Percentiles rank a stretch among this genome's conserved stretches.
Conservation (phyloP, 2,797 vertebrate species). For the Sebastes melanostomus region DNA sequence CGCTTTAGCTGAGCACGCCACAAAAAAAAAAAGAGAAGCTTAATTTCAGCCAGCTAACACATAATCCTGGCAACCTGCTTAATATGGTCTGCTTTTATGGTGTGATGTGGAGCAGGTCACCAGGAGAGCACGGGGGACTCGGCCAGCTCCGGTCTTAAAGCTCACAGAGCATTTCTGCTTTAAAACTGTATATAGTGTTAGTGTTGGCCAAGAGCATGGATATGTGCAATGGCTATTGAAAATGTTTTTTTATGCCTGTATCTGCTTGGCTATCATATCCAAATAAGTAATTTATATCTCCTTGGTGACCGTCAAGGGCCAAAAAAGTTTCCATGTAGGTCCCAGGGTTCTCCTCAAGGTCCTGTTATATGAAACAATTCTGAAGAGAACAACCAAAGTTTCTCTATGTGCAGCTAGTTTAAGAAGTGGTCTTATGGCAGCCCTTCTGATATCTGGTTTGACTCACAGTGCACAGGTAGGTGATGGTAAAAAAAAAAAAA, state of each 20-base stretch:
- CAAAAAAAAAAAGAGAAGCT: conserved; percentile 35
- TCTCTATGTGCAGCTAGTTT: neutral
- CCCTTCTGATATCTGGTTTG: neutral
- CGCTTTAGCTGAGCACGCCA: conserved; percentile 5
- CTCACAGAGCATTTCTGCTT: neutral
- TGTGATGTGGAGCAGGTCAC: conserved; percentile 16
- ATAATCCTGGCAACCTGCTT: conserved; percentile 49
- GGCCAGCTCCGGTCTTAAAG: neutral
- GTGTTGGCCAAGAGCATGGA: neutral
- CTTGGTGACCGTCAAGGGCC: no score
- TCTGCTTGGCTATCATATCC: neutral
- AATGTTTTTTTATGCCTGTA: neutral
- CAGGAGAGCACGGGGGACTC: neutral
- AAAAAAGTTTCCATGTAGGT: no score
- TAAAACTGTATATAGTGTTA: neutral
- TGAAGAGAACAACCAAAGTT: neutral
- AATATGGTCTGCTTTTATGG: conserved; percentile 42
- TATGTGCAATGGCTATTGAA: neutral
- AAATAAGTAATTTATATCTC: neutral
- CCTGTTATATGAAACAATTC: neutral
- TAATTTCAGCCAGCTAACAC: conserved; percentile 38
- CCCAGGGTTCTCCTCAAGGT: neutral
- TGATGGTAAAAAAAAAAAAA: neutral
- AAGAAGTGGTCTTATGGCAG: neutral
- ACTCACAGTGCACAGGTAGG: neutral